Evolutionary conservation across 2,797 vertebrate species (phyloP), one percentile per base, ranked within the genome.

Genomic region (Lepidocolaptes lacrymiger): DNA sequence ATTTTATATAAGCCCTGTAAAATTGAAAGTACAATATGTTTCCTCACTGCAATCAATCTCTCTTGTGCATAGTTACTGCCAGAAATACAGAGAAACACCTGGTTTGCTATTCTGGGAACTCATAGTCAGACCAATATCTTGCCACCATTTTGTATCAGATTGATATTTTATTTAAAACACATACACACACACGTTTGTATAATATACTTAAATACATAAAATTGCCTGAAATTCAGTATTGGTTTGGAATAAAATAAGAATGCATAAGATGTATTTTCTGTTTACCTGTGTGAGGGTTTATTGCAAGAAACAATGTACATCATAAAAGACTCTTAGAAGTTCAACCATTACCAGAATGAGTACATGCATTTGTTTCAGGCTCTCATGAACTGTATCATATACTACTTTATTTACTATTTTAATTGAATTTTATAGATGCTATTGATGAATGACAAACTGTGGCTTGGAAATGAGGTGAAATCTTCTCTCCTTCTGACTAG

Each of bases 1-100:
- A 79, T 76, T 96, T 97, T 84, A 87, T 91, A 71, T 49, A 92
- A 76, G 10, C 20, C 24, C 48, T 55, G 27, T 85, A 92, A 96
- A 95, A 93, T 0, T 83, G 91, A 91, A 94, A 94, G 59, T 75
- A 81, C 52, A 63, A 20, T 54, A 75, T 56, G 10, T 95, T 95
- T 94, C 56, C 63, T 86, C 24, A 34, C 56, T 59, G 54, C 61
- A 94, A 76, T 79, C 59, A 76, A 78, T 93, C 71, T 91, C 54
- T 82, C 34, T 62, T 80, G 58, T 10, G 16, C 5, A 10, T 14
- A 52, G 7, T 24, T 83, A 32, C 23, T 76, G 51, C 56, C 52
- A 91, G 67, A 80, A 77, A 63, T 32, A 73, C 49, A 61, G 5
- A 71, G 59, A 91, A 85, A 78, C 36, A 92, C 46, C 71, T 91